Conservation (phyloP, 2,888 invertebrate genomes). For the Drosophila infuscata region DNA sequence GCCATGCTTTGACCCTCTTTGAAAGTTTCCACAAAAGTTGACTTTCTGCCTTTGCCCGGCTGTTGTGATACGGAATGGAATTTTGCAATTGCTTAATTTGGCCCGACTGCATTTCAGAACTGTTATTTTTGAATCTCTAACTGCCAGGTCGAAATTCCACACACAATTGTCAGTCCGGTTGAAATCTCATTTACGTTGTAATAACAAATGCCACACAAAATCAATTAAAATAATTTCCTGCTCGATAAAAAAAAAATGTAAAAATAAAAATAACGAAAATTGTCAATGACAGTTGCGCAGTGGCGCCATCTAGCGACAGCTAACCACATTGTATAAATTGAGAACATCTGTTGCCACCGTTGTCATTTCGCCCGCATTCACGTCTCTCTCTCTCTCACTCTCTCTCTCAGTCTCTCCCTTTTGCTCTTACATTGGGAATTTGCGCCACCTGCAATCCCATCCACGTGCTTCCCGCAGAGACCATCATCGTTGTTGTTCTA, state of each 20-base stretch:
- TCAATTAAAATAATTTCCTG: conserved; percentile 76
- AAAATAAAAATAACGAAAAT: conserved; percentile 41
- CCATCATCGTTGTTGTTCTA: conserved; percentile 69
- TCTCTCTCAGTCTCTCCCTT: not conserved
- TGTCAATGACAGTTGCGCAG: conserved; percentile 36
- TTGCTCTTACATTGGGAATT: not conserved
- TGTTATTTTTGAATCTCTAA: conserved; percentile 17
- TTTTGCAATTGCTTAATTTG: conserved; percentile 9
- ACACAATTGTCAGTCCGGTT: conserved; percentile 15
- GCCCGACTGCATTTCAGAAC: conserved; percentile 15
- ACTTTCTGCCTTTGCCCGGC: conserved; percentile 19
- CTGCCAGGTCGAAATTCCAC: conserved; percentile 1
- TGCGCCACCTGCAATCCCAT: not conserved
- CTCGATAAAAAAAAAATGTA: not conserved
- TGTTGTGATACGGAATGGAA: conserved; percentile 36
- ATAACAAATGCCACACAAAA: conserved; percentile 69
- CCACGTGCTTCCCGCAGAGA: not conserved
- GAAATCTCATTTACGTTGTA: conserved; percentile 70
- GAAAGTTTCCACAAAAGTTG: conserved; percentile 12
- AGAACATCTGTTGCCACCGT: conserved; percentile 68
- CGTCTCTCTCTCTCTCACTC: conserved; percentile 5
- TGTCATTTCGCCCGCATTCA: conserved; percentile 64
- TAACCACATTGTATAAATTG: conserved; percentile 45
- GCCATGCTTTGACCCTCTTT: not conserved
- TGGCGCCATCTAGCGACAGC: conserved; percentile 44